Evolutionary conservation across 2,888 invertebrate species (phyloP).

Genomic region (Cephus nigrinus): DNA sequence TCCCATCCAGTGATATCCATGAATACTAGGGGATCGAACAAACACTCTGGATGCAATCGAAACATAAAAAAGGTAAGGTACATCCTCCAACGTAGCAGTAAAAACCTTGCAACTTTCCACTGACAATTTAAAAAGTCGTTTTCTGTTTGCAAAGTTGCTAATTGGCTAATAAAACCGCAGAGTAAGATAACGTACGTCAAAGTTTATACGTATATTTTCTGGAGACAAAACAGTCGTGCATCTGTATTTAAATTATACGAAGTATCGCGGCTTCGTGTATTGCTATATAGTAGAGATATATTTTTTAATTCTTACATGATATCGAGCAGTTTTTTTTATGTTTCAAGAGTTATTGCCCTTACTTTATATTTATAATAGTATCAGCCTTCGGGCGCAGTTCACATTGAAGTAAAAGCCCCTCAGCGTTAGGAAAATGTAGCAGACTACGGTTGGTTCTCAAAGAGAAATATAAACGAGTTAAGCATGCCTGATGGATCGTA

Average conservation of each 20-base stretch:
- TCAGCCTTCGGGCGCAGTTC: neutral
- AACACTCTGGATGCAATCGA: neutral
- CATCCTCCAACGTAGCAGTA: neutral
- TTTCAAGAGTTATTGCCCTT: neutral
- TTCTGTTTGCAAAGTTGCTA: neutral
- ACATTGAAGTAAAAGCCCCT: slow-evolving; percentile 1
- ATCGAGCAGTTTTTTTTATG: neutral
- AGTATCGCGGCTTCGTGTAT: neutral
- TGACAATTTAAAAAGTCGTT: neutral
- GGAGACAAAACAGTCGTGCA: neutral
- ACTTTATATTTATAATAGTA: neutral
- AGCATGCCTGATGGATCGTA: neutral
- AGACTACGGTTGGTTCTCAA: neutral
- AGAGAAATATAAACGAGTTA: slow-evolving; percentile 1
- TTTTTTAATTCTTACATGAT: neutral
- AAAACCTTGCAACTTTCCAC: neutral
- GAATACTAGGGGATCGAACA: neutral
- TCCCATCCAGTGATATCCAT: neutral
- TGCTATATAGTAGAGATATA: neutral
- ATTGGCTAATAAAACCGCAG: neutral
- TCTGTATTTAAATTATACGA: neutral
- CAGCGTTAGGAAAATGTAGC: neutral
- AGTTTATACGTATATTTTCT: neutral
- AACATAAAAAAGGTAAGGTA: neutral
- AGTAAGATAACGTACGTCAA: neutral